Evolutionary conservation across 2,888 invertebrate genomes (phyloP), one percentile per base, ranked within the genome.

Genomic region (Nomada lathburiana): DNA sequence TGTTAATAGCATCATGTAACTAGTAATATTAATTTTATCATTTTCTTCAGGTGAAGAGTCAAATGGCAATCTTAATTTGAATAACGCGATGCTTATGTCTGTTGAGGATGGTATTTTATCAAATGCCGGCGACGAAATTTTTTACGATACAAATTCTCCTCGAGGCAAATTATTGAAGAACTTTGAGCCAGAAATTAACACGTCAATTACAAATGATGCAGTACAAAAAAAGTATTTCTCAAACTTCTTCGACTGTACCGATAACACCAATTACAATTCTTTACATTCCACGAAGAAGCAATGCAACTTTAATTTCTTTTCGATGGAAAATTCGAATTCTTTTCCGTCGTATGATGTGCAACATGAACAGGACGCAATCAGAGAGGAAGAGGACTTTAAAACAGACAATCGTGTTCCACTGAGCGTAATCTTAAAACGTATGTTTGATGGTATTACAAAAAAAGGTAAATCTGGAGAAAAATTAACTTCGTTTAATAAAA

Each of bases 391-490:
- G 23, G 18, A 68, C 23, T 1, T 23, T 0, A 23, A 57, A 55
- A 16, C 9, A 18, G 42, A 42, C 23, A 68, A 42, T 11, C 11
- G 18, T 47, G 18, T 59, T 29, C 29, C 57, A 29, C 2, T 69
- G 18, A 69, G 2, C 1, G 47, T n/a, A n/a, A 26, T 13, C n/a
- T 47, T 69, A 47, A 59, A 13, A 2, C 59, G 26, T 13, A 69
- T 69, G 59, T 29, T 59, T 29, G 59, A 69, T 59, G 47, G 59
- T 59, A 47, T 69, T 16, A 47, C 59, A 69, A 29, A 55, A 29
- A 69, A 20, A 59, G 9, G 3, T 29, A 26, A 23, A n/a, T 18
- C 26, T 9, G 10, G 11, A 23, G 42, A 23, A 23, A n/a, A 59
- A 16, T 69, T 26, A 42, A 57, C 23, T 23, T 18, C 10, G n/a